These are phyloP conservation scores for Cetonia aurata DNA, from an alignment of 2,888 invertebrate species.

Conservation along the genomic window DNA sequence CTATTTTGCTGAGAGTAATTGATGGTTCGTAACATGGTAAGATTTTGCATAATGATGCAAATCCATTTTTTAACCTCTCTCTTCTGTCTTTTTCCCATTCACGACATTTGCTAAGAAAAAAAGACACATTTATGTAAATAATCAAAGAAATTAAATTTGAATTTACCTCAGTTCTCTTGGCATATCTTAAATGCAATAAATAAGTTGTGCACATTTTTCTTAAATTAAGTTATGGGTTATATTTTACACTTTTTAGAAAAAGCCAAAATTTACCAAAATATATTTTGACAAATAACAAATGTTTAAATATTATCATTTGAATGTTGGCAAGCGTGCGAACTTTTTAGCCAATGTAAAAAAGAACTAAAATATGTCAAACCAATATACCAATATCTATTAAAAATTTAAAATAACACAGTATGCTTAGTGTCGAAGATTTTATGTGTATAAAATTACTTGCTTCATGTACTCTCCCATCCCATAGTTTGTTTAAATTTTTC, in stretches of 20 bases:
- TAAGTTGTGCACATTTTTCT: constrained; percentile 40
- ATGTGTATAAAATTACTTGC: too few species aligned
- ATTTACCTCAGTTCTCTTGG: constrained; percentile 46
- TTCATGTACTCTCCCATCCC: too few species aligned
- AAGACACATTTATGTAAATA: constrained; percentile 10
- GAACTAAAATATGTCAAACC: background rate
- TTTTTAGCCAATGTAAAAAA: background rate
- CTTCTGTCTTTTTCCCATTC: constrained; percentile 80
- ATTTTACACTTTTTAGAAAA: too few species aligned
- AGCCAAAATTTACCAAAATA: background rate
- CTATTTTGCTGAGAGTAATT: constrained; percentile 63
- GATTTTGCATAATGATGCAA: constrained; percentile 67
- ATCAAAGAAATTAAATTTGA: constrained; percentile 31
- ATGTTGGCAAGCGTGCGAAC: background rate
- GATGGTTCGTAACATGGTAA: constrained; percentile 69
- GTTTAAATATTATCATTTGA: constrained; percentile 25
- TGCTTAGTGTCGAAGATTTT: too few species aligned
- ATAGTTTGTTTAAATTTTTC: too few species aligned
- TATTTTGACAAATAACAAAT: constrained; percentile 22
- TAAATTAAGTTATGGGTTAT: constrained; percentile 3
- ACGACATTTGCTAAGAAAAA: constrained; percentile 70
- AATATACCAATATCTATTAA: background rate
- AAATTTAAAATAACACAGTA: background rate
- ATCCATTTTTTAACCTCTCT: constrained; percentile 73
- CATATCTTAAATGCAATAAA: constrained; percentile 37